These are phyloP conservation scores for Conus ventricosus DNA, from an alignment of 1,140 invertebrate genomes.

Conservation along the genomic window DNA sequence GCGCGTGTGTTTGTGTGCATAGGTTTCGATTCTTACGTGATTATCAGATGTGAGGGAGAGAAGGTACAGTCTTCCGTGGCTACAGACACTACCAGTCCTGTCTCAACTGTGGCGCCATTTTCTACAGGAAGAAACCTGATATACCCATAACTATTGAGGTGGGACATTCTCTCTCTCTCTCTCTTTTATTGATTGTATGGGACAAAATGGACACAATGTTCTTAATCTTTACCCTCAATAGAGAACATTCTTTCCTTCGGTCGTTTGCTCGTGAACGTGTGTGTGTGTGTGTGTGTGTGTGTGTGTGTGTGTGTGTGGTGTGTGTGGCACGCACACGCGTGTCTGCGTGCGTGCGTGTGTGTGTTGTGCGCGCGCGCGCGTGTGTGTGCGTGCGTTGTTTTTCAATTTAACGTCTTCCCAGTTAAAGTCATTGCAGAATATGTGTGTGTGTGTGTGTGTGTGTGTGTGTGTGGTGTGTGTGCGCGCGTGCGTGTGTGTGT, in stretches of 20 bases:
- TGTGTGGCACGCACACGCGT: not conserved
- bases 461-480: not conserved
- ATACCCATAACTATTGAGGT: conserved; percentile 61
- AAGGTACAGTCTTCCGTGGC: conserved; percentile 60
- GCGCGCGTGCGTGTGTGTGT: no score
- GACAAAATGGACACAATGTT: no score
- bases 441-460: not conserved
- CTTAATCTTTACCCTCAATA: no score
- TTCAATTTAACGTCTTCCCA: no score
- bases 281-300: conserved; percentile 27
- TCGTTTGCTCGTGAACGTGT: no score
- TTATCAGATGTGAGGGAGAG: conserved; percentile 34
- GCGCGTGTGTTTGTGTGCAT: no score
- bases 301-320: not conserved
- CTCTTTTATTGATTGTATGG: no score
- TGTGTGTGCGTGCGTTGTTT: no score
- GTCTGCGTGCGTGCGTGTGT: not conserved
- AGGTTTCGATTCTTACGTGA: conserved; percentile 10
- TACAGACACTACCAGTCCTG: conserved; percentile 58
- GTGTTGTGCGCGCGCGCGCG: not conserved
- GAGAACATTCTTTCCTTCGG: no score
- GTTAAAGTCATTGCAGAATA: no score
- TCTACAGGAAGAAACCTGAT: conserved; percentile 76
- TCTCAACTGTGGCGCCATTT: conserved; percentile 75
- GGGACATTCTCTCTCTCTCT: no score